Evolutionary conservation across 2,888 invertebrate species (phyloP).

Genomic region (Rhagium mordax): DNA sequence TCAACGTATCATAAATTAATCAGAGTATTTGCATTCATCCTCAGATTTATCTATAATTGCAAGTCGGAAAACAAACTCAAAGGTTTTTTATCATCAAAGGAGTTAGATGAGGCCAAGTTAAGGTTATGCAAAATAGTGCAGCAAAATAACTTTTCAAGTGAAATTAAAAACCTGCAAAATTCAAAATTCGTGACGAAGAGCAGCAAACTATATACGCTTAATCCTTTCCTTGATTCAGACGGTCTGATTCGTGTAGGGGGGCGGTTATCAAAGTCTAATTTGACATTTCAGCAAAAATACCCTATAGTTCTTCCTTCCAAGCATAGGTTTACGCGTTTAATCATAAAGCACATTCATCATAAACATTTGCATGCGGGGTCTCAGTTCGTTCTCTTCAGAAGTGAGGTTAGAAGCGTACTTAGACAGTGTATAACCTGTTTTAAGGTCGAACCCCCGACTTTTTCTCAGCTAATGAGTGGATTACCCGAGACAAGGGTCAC

Average conservation of each 20-base stretch:
- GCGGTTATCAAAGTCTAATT: slow-evolving; percentile 22
- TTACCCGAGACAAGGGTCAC: background rate
- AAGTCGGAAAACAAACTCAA: background rate
- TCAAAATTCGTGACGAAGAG: background rate
- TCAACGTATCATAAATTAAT: background rate
- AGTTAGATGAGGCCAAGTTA: background rate
- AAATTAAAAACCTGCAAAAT: background rate
- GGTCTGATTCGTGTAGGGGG: slow-evolving; percentile 29
- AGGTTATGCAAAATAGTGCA: background rate
- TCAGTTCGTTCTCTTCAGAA: slow-evolving; percentile 8
- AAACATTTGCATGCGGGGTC: slow-evolving; percentile 28
- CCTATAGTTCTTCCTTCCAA: slow-evolving; percentile 24
- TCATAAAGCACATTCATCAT: slow-evolving; percentile 14
- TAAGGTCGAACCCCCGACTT: slow-evolving; percentile 8
- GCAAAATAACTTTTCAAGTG: background rate
- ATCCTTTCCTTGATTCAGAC: background rate
- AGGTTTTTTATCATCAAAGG: background rate
- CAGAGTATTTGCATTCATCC: background rate
- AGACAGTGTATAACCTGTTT: slow-evolving; percentile 6
- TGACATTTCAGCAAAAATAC: slow-evolving; percentile 25
- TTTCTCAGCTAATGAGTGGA: slow-evolving; percentile 21
- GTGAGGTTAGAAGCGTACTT: background rate
- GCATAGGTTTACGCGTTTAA: slow-evolving; percentile 26
- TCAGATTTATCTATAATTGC: background rate
- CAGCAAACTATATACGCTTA: background rate